phyloP scores from a whole-genome alignment of 2,113 vertebrate species.

The Eubucco bourcierii region DNA sequence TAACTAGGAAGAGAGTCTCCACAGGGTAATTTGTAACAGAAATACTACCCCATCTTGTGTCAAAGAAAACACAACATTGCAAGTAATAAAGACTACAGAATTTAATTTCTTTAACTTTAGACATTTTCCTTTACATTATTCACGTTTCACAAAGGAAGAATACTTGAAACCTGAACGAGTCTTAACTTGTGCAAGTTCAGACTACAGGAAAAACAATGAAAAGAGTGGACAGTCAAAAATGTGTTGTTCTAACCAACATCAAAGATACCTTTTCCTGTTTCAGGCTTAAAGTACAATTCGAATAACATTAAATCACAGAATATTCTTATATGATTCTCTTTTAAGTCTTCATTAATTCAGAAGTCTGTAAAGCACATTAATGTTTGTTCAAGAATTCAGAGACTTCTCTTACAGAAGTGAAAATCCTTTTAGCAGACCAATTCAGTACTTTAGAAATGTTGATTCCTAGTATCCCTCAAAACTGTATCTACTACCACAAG shows the following conservation, averaged over 20 bases:
- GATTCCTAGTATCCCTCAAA: neutral
- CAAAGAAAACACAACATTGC: neutral
- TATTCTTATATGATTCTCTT: neutral
- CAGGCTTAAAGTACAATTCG: neutral
- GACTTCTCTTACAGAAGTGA: neutral
- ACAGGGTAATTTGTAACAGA: neutral
- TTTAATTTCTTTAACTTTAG: no score
- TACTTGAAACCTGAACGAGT: neutral
- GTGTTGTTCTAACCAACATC: neutral
- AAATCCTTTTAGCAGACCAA: neutral
- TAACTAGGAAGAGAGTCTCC: neutral
- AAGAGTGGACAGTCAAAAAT: neutral
- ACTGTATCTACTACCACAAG: neutral
- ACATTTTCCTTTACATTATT: neutral
- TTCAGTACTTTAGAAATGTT: neutral
- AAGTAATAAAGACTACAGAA: neutral
- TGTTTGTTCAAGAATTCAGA: neutral
- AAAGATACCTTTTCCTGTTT: neutral
- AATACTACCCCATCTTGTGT: neutral
- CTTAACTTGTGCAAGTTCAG: neutral
- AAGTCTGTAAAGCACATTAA: neutral
- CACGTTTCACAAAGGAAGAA: neutral
- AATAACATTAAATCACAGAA: neutral
- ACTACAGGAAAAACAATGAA: neutral
- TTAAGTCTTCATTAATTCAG: neutral